Evolutionary conservation across 2,888 invertebrate species (phyloP), one percentile per base, ranked within the genome.

Genomic region (Phengaris alcon): DNA sequence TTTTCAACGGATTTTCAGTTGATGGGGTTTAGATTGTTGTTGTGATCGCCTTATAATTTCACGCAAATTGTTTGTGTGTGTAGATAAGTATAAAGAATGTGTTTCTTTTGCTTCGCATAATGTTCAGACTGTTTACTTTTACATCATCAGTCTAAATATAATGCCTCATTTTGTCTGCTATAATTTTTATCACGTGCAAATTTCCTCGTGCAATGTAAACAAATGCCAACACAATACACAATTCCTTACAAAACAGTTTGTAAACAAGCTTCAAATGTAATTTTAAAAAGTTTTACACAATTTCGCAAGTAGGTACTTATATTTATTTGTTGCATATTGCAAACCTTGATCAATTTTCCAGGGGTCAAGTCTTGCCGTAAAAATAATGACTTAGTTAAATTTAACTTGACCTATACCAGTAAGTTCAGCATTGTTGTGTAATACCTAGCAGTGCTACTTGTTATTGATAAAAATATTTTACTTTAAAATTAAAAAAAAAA

Each of bases 1-100:
- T 80, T 78, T 76, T 77, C 77, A 79, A 80, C 79, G 77, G 78
- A 79, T 77, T 77, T 78, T 35, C 55, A 73, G 48, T 59, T 74
- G 59, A 74, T 64, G 64, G 64, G 64, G 64, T 44, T 64, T 64
- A 64, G 64, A 64, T 44, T 64, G 64, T 64, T 64, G 35, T 64
- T 64, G 35, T 64, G 35, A 64, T 64, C 64, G 35, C 35, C 12
- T 13, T 64, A 64, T 64, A 64, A 64, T 64, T 44, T n/a, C 64
- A 44, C 35, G 35, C 13, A 64, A 64, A 64, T 64, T 64, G 64
- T 6, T 10, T 12, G 52, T 52, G 22, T 22, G 22, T 22, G 22
- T 22, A 0, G 1, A 9, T 52, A 7, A 48, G 59, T 22, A 4
- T 22, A 59, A 59, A 57, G 57, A 57, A 59, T 59, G 59, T 64